Evolutionary conservation across 1,140 invertebrate genomes (phyloP).

Genomic region (Muscidifurax raptorellus): DNA sequence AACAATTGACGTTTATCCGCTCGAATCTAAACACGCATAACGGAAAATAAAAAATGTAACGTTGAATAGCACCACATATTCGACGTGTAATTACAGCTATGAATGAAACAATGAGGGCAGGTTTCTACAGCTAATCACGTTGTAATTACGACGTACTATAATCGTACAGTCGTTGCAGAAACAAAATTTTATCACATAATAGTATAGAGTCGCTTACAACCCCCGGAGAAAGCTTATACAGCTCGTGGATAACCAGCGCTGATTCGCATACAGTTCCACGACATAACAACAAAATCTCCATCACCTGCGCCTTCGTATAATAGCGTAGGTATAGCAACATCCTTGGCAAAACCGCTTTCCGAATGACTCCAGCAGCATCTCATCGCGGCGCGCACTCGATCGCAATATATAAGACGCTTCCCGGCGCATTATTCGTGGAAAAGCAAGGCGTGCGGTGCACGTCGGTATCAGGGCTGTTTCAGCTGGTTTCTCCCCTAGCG

Average conservation of each 20-base stretch:
- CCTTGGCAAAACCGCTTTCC: too few relatives aligned
- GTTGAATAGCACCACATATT: too few relatives aligned
- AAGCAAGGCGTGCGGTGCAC: background rate
- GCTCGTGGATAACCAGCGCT: background rate
- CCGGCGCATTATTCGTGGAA: background rate
- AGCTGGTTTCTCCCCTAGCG: background rate
- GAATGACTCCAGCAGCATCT: background rate
- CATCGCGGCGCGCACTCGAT: background rate
- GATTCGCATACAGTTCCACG: background rate
- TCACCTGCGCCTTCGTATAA: background rate
- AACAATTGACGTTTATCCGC: too few relatives aligned
- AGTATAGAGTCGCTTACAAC: background rate
- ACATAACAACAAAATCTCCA: background rate
- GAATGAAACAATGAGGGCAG: background rate
- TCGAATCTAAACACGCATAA: too few relatives aligned
- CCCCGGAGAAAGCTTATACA: background rate
- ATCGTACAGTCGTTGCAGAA: background rate
- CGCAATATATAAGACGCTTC: too few relatives aligned
- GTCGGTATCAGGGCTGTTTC: conserved; percentile 16
- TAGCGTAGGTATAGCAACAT: background rate
- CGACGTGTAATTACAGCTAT: background rate
- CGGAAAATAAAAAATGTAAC: too few relatives aligned
- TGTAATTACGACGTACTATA: background rate
- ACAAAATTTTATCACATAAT: too few relatives aligned
- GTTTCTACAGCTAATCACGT: background rate